Evolutionary conservation across 2,888 invertebrate genomes (phyloP).

Genomic region (Lithophane ornitopus): DNA sequence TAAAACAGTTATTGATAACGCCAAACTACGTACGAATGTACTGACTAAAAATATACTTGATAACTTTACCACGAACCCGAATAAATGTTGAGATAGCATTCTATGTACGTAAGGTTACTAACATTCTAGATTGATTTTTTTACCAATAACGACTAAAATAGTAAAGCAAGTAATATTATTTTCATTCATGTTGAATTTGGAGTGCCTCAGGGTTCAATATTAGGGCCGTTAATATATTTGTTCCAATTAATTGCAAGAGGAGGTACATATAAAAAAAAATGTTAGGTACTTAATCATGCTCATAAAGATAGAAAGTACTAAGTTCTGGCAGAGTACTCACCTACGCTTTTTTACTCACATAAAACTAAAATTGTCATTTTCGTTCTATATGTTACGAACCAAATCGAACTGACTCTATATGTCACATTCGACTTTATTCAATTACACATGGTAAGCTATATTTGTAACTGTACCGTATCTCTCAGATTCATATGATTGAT

Average conservation of each 20-base stretch:
- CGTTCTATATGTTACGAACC: neutral
- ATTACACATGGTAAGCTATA: neutral
- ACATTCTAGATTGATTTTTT: neutral
- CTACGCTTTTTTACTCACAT: neutral
- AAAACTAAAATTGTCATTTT: neutral
- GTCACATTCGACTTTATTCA: neutral
- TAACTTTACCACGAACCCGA: constrained; percentile 9
- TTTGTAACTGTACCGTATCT: constrained; percentile 20
- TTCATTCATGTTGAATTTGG: neutral
- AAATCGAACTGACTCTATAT: neutral
- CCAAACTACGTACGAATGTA: constrained; percentile 12
- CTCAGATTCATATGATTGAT: constrained; percentile 40
- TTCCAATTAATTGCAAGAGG: neutral
- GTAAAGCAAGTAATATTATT: too few relatives aligned
- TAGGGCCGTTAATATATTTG: neutral
- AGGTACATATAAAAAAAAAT: neutral
- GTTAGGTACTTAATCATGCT: too few relatives aligned
- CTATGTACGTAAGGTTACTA: neutral
- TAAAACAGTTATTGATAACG: constrained; percentile 17
- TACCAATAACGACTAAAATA: neutral
- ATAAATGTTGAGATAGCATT: constrained; percentile 20
- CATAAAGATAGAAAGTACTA: neutral
- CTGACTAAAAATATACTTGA: constrained; percentile 17
- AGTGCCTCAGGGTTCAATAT: neutral
- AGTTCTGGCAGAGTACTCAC: neutral